Base-by-base conservation (phyloP, 2,797 vertebrate genomes). In the Nyctalus aviator region DNA sequence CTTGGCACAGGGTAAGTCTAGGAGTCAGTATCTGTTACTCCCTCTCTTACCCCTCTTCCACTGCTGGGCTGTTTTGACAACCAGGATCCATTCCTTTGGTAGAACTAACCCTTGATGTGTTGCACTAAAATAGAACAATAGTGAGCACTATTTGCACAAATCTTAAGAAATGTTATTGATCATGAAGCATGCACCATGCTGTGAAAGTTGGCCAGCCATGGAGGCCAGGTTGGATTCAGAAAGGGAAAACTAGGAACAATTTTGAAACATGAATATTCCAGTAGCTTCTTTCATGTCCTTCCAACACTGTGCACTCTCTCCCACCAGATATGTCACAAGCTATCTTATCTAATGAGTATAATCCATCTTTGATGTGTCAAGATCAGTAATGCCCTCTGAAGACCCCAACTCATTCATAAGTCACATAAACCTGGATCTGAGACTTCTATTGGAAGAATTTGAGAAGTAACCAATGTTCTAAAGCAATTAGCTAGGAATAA, bases 401-500 rank as follows among this genome's bases (percentile, higher is more conserved):
- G 32, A 95, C 30, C 71, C 48, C 57, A 78, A 59, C 27, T 84
- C 84, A 75, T 32, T 87, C 71, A 92, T 92, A 78, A 46, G 87
- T 93, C 84, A 35, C 46, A 32, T 50, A 82, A 71, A 69, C 46
- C n/a, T 66, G 27, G 50, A 76, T 44, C 44, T 57, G 35, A 69
- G 37, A 72, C 46, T 84, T 76, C 77, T 83, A 82, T n/a, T 35
- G 32, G 55, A 92, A 23, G 11, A 59, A 95, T 89, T 53, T 66
- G 46, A 95, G 76, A 85, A 90, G n/a, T 90, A 46, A 85, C 18
- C 18, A 23, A 20, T 68, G 66, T 72, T 77, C 66, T 84, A 85
- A 94, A 93, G 30, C 41, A 85, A 95, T 59, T 84, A 90, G 25
- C 41, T 71, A 83, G 46, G n/a, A 69, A 90, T 46, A 25, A 44